These are phyloP conservation scores for Papilio helenus DNA, from an alignment of 1,140 invertebrate species.

Conservation along the genomic window DNA sequence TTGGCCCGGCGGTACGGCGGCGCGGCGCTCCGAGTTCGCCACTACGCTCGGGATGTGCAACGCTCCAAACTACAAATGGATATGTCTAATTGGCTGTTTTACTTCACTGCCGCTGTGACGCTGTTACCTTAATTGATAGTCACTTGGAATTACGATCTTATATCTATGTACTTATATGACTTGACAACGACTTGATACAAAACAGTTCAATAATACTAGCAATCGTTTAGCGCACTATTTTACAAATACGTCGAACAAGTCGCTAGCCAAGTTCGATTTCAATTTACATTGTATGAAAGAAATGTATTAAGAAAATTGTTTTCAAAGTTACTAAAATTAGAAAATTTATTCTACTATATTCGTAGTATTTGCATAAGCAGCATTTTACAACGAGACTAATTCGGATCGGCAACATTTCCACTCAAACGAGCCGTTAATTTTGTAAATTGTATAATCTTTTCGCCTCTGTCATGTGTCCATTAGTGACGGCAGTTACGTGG, in stretches of 20 bases:
- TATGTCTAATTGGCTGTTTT: conserved; percentile 30
- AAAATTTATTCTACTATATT: neutral
- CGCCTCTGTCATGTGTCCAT: conserved; percentile 28
- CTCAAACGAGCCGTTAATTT: conserved; percentile 33
- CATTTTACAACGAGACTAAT: neutral
- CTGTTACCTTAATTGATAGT: neutral
- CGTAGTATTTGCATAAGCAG: neutral
- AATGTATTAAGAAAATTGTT: too few relatives aligned
- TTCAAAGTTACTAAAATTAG: neutral
- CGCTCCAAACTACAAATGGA: conserved; percentile 14
- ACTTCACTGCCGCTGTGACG: neutral
- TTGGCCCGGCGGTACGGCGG: neutral
- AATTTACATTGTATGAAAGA: neutral
- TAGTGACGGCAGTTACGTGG: conserved; percentile 37
- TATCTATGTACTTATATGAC: neutral
- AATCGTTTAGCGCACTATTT: neutral
- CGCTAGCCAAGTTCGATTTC: neutral
- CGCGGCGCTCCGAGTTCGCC: neutral
- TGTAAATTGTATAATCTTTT: conserved; percentile 38
- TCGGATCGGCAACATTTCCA: conserved; percentile 19
- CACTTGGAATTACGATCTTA: neutral
- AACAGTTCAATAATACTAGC: neutral
- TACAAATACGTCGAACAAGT: neutral
- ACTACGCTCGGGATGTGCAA: conserved; percentile 7
- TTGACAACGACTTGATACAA: neutral